phyloP scores from a whole-genome alignment of 2,888 invertebrate genomes.

The Galerucella calmariensis region DNA sequence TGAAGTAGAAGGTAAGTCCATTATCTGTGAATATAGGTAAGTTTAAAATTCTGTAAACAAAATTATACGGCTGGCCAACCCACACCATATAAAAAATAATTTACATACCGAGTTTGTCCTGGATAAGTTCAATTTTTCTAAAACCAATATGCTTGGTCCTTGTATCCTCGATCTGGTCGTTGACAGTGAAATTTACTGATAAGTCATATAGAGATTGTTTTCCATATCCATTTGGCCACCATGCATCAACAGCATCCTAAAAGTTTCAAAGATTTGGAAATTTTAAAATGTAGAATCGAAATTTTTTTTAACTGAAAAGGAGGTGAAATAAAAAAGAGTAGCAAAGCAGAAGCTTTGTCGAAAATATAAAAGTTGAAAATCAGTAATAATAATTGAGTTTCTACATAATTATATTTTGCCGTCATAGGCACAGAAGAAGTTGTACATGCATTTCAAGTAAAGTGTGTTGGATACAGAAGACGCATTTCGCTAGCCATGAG shows the following conservation, averaged over 20 bases:
- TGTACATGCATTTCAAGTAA: too few relatives aligned
- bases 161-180: conserved; percentile 53
- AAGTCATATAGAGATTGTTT: conserved; percentile 80
- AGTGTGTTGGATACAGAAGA: too few relatives aligned
- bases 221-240: conserved; percentile 98
- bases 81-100: background rate
- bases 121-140: conserved; percentile 84
- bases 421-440: too few relatives aligned
- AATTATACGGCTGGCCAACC: background rate
- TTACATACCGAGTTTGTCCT: conserved; percentile 70
- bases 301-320: too few relatives aligned
- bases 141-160: conserved; percentile 83
- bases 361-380: too few relatives aligned
- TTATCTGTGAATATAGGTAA: conserved; percentile 46
- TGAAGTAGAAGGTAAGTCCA: conserved; percentile 87
- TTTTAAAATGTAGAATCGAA: too few relatives aligned
- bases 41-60: background rate
- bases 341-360: too few relatives aligned
- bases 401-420: too few relatives aligned
- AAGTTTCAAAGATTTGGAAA: conserved; percentile 19
- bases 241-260: conserved; percentile 68
- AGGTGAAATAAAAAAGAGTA: too few relatives aligned
- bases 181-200: conserved; percentile 66
- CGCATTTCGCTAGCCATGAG: too few relatives aligned
- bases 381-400: too few relatives aligned